Conservation (phyloP, 2,888 invertebrate species). For the Prosopocoilus inquinatus region DNA sequence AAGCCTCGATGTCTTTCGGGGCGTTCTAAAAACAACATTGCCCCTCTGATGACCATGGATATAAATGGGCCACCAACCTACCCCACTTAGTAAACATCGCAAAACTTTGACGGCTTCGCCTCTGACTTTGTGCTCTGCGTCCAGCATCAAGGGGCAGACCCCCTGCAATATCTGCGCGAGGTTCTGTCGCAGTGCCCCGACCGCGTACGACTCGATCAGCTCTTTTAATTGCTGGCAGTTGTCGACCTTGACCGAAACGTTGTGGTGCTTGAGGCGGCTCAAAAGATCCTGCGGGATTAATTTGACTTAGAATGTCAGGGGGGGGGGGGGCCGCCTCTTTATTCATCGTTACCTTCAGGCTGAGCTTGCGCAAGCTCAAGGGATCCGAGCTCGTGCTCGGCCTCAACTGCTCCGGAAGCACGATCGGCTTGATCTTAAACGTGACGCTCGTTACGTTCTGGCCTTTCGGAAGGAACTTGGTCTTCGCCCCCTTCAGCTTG, state of each 20-base stretch:
- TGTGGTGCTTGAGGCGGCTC: slow-evolving; percentile 74
- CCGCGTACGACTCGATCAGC: slow-evolving; percentile 52
- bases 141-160: slow-evolving; percentile 67
- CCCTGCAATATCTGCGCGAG: slow-evolving; percentile 69
- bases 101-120: slow-evolving; percentile 59
- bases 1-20: slow-evolving; percentile 52
- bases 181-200: slow-evolving; percentile 55
- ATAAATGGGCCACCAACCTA: too few relatives aligned
- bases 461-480: slow-evolving; percentile 79
- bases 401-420: slow-evolving; percentile 74
- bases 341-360: slow-evolving; percentile 59
- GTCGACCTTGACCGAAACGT: slow-evolving; percentile 64
- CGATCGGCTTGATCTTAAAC: slow-evolving; percentile 86
- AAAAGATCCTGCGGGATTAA: slow-evolving; percentile 38
- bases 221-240: slow-evolving; percentile 63
- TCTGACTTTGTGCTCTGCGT: slow-evolving; percentile 66
- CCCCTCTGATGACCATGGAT: too few relatives aligned
- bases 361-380: slow-evolving; percentile 68
- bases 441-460: slow-evolving; percentile 85
- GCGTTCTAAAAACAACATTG: not conserved
- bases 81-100: slow-evolving; percentile 48
- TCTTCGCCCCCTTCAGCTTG: slow-evolving; percentile 70
- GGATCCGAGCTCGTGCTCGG: slow-evolving; percentile 49
- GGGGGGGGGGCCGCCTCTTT: slow-evolving; percentile 20
- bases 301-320: not conserved